Conservation (phyloP, 2,888 invertebrate species). For the Beris morrisii region DNA sequence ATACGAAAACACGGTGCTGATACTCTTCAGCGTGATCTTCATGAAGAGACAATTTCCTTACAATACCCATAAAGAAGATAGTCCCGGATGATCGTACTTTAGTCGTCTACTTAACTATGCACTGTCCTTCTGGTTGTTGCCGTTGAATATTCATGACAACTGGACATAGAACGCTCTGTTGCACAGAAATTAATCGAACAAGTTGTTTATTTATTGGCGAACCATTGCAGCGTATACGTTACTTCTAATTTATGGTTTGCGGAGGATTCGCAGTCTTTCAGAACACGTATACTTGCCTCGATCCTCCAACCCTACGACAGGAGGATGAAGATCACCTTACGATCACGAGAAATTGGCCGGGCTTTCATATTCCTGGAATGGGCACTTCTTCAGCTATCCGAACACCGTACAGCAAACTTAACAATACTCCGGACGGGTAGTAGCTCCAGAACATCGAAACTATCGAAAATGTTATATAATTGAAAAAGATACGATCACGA, state of each 20-base stretch:
- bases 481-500: conserved; percentile 36
- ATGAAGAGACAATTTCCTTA: conserved; percentile 18
- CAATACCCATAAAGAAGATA: too few relatives aligned
- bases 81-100: background rate
- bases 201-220: conserved; percentile 33
- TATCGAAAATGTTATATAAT: conserved; percentile 33
- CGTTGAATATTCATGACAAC: conserved; percentile 38
- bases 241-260: conserved; percentile 19
- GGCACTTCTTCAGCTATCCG: too few relatives aligned
- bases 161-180: conserved; percentile 18
- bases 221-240: background rate
- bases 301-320: too few relatives aligned
- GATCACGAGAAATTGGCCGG: too few relatives aligned
- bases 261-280: too few relatives aligned
- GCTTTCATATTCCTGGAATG: too few relatives aligned
- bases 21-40: conserved; percentile 25
- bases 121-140: conserved; percentile 24
- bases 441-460: background rate
- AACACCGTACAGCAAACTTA: too few relatives aligned
- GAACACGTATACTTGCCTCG: too few relatives aligned
- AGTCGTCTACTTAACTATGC: background rate
- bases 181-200: conserved; percentile 32
- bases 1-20: conserved; percentile 5
- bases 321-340: too few relatives aligned
- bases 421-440: too few relatives aligned